Base-by-base conservation (phyloP, 2,797 vertebrate genomes). In the Catharus ustulatus region DNA sequence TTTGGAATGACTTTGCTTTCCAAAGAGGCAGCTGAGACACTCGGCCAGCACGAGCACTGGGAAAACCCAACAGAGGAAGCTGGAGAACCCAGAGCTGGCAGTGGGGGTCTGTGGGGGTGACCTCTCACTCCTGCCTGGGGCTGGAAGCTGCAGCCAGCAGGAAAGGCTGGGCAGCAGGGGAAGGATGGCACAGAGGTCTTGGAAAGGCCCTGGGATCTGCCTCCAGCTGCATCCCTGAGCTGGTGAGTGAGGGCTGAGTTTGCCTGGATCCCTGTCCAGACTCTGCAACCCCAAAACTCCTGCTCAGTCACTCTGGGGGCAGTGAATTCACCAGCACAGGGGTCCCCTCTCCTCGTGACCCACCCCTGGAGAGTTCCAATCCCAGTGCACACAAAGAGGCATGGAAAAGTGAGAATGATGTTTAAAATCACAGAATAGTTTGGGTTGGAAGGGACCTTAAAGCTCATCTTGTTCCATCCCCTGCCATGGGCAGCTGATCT, bases 101-200 rank as follows among this genome's bases (percentile, higher is more conserved):
- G 26, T 0, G 6, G 16, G 3, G 2, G 2, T 17, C 49, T 0
- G 0, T 1, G 4, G 22, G 46, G 24, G 23, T 3, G 45, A 43
- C 10, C 40, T 27, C 69, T 32, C 14, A 9, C 29, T 23, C 46
- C 17, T 51, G 75, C 46, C 40, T 1, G 8, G 78, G 21, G 32
- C 0, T 5, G n/a, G 84, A 67, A 73, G 59, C 48, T 55, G 32
- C 24, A 64, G 72, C 52, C 8, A 2, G 3, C 13, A 17, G 64
- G 45, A 10, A 40, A n/a, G 36, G 52, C 4, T 0, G 3, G 32
- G 30, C 15, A 49, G 64, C 57, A 10, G 32, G 16, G 34, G 13
- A 22, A 40, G 38, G 20, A 2, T 16, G 59, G 58, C 38, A 54
- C 27, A 16, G 71, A 38, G 12, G 9, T 3, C 19, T 9, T 6